Percentiles rank a stretch among this genome's conserved stretches.
Evolutionary conservation across 2,113 vertebrate species (phyloP).

Genomic region (Hyaena hyaena): DNA sequence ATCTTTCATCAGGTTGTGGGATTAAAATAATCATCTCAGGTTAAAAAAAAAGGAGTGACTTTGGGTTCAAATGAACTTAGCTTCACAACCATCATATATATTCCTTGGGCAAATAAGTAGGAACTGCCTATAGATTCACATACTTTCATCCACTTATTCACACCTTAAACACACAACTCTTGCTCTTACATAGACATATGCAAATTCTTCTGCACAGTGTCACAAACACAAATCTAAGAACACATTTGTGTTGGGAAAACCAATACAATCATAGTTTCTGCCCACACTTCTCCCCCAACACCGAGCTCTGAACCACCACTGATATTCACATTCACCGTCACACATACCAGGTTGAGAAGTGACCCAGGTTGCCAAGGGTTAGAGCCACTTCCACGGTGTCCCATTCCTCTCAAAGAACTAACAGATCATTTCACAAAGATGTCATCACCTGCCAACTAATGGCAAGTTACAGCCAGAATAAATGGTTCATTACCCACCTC

Average conservation of each 20-base stretch:
- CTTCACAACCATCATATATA: not conserved
- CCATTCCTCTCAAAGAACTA: constrained; percentile 61
- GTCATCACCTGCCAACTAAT: constrained; percentile 74
- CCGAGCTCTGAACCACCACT: not conserved
- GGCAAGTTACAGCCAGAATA: constrained; percentile 70
- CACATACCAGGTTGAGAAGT: constrained; percentile 11
- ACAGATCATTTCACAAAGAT: constrained; percentile 71
- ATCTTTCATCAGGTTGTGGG: not conserved
- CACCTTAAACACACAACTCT: not conserved
- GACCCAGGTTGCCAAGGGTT: constrained; percentile 29
- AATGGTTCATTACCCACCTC: constrained; percentile 66
- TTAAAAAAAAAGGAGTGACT: not conserved
- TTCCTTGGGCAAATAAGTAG: not conserved
- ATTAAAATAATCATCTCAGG: constrained; percentile 18
- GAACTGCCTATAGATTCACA: not conserved
- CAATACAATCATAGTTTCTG: not conserved
- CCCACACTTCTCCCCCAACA: not conserved
- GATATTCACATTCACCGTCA: constrained; percentile 30
- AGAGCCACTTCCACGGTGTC: constrained; percentile 63
- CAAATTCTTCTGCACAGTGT: constrained; percentile 30
- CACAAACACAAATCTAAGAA: constrained; percentile 23
- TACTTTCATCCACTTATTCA: not conserved
- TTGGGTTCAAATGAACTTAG: constrained; percentile 34
- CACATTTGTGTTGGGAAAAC: not conserved
- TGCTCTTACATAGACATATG: not conserved